A percentile compares a stretch with the other conserved stretches of the same genome.
These are phyloP conservation scores for Monopterus albus DNA, from an alignment of 2,113 vertebrate genomes.

Conservation along the genomic window DNA sequence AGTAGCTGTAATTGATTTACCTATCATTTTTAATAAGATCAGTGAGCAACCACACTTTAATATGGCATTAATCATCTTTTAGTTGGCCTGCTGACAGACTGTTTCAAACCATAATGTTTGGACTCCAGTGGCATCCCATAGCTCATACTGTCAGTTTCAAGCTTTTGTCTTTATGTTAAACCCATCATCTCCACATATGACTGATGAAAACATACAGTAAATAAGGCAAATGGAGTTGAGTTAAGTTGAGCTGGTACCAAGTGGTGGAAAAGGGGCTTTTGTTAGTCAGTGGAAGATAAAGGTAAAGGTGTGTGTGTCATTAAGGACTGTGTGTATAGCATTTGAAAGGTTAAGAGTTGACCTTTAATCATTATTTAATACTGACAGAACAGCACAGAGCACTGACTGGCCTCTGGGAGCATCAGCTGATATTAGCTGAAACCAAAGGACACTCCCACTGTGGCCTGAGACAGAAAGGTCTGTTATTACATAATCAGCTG, in stretches of 20 bases:
- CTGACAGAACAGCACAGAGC: conserved; percentile 26
- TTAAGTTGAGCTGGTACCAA: no score
- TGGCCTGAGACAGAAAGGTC: conserved; percentile 25
- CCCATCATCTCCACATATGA: no score
- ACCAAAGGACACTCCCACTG: conserved; percentile 27
- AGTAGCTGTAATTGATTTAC: no score
- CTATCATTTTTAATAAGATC: no score
- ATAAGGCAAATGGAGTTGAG: no score
- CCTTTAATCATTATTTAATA: conserved; percentile 38
- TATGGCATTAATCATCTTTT: conserved; percentile 9
- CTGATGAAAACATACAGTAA: no score
- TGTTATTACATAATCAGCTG: conserved; percentile 4
- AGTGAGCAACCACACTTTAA: conserved; percentile 3
- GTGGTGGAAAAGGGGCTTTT: neutral
- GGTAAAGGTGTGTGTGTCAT: neutral
- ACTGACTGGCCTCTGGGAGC: conserved; percentile 11
- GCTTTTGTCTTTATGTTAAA: no score
- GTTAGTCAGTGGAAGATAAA: neutral
- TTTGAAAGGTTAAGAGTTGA: conserved; percentile 14
- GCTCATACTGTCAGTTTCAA: neutral
- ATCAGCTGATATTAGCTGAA: conserved; percentile 22
- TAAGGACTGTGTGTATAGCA: neutral
- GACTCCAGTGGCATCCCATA: neutral
- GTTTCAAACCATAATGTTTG: no score
- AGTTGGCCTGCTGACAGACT: no score